Percentiles rank a stretch among this genome's conserved stretches.
phyloP scores from a whole-genome alignment of 2,113 vertebrate species.

The Petromus typicus region DNA sequence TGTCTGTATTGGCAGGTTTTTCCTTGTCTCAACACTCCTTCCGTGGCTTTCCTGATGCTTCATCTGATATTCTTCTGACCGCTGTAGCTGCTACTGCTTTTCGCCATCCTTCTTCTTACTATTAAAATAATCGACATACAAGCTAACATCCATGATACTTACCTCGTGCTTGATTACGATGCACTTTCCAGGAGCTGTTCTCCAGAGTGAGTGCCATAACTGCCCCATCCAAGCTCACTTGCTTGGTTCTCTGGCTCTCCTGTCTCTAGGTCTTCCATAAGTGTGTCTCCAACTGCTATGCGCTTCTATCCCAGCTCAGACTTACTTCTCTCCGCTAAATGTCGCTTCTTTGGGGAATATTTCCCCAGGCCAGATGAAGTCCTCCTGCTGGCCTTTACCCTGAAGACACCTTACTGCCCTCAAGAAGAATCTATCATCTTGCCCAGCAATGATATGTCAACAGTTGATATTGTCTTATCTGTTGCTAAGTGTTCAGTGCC shows the following conservation, averaged over 20 bases:
- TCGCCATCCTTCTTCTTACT: background rate
- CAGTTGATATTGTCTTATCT: background rate
- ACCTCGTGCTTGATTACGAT: background rate
- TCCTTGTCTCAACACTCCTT: no score
- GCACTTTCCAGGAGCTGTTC: background rate
- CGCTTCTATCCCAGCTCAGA: background rate
- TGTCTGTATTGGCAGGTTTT: background rate
- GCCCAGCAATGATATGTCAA: background rate
- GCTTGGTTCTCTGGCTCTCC: background rate
- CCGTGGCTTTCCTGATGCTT: background rate
- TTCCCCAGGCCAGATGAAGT: background rate
- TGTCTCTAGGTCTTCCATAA: background rate
- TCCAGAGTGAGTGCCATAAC: background rate
- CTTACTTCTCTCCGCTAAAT: background rate
- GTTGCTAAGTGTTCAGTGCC: background rate
- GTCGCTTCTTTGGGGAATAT: background rate
- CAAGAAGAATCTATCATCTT: background rate
- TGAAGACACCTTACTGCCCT: background rate
- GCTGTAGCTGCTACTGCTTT: background rate
- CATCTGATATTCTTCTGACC: background rate
- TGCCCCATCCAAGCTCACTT: background rate
- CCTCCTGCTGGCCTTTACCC: background rate
- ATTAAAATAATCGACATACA: background rate
- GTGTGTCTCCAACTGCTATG: background rate
- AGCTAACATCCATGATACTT: background rate